Evolutionary conservation across 2,888 invertebrate genomes (phyloP).

Genomic region (Malacosoma neustria): DNA sequence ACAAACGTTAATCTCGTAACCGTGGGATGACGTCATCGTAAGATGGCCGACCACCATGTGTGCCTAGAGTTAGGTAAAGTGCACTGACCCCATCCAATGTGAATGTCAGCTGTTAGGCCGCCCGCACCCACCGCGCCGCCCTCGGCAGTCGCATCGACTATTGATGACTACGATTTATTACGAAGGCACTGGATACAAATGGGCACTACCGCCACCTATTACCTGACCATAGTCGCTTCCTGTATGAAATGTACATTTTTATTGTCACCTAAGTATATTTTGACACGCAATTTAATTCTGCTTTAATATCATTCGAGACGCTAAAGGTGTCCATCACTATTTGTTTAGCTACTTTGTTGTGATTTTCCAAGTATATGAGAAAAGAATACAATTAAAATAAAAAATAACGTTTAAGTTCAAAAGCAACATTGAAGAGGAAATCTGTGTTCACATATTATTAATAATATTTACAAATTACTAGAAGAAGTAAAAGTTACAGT

Average conservation of each 20-base stretch:
- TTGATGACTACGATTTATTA: conserved; percentile 15
- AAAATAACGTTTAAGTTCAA: too few relatives aligned
- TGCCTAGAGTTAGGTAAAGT: conserved; percentile 40
- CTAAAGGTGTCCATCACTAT: too few relatives aligned
- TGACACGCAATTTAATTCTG: too few relatives aligned
- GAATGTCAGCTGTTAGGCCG: conserved; percentile 50
- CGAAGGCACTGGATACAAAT: not conserved
- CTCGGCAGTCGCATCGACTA: conserved; percentile 21
- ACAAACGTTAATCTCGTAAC: conserved; percentile 22
- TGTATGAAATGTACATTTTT: not conserved
- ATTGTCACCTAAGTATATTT: too few relatives aligned
- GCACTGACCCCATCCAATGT: conserved; percentile 53
- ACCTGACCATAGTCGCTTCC: not conserved
- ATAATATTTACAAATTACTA: too few relatives aligned
- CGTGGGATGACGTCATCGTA: conserved; percentile 36
- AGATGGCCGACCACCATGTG: conserved; percentile 42
- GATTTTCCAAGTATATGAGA: too few relatives aligned
- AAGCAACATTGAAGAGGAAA: too few relatives aligned
- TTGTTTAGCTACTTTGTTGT: too few relatives aligned
- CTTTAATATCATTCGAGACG: too few relatives aligned
- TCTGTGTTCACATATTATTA: too few relatives aligned
- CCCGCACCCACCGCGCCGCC: conserved; percentile 12
- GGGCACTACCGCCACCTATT: not conserved
- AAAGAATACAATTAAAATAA: too few relatives aligned
- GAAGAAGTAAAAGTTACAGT: too few relatives aligned